These are phyloP conservation scores for Netelia melanura DNA, from an alignment of 2,888 invertebrate species.

Conservation along the genomic window DNA sequence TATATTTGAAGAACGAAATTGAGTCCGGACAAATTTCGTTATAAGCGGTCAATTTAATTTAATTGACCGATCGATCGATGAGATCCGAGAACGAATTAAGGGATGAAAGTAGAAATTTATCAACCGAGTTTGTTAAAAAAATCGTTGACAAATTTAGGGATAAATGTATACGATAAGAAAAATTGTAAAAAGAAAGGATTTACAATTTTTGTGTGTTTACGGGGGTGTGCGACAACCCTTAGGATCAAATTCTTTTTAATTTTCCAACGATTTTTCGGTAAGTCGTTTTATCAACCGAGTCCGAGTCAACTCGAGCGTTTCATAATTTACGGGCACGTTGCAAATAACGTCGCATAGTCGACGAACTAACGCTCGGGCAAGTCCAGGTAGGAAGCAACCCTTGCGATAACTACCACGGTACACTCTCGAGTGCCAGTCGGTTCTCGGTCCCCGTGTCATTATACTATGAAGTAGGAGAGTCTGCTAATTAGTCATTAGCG, in stretches of 20 bases:
- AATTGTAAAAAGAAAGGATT: too few relatives aligned
- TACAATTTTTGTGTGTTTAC: too few relatives aligned
- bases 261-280: not conserved
- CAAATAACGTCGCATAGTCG: constrained; percentile 72
- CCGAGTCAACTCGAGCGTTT: not conserved
- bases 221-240: not conserved
- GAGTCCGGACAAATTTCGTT: too few relatives aligned
- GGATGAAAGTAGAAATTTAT: too few relatives aligned
- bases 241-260: not conserved
- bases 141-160: too few relatives aligned
- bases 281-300: not conserved
- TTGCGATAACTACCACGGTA: not conserved
- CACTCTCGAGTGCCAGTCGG: constrained; percentile 38
- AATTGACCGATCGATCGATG: too few relatives aligned
- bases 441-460: constrained; percentile 79
- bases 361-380: not conserved
- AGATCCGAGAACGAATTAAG: too few relatives aligned
- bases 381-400: not conserved
- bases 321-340: not conserved
- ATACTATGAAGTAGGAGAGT: constrained; percentile 81
- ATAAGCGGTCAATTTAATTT: too few relatives aligned
- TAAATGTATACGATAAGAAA: too few relatives aligned
- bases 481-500: constrained; percentile 85
- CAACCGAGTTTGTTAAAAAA: too few relatives aligned
- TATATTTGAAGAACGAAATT: constrained; percentile 18